A percentile compares a stretch with the other conserved stretches of the same genome.
Conservation (phyloP, 1,140 invertebrate genomes). For the Dolichoris vasculosae region DNA sequence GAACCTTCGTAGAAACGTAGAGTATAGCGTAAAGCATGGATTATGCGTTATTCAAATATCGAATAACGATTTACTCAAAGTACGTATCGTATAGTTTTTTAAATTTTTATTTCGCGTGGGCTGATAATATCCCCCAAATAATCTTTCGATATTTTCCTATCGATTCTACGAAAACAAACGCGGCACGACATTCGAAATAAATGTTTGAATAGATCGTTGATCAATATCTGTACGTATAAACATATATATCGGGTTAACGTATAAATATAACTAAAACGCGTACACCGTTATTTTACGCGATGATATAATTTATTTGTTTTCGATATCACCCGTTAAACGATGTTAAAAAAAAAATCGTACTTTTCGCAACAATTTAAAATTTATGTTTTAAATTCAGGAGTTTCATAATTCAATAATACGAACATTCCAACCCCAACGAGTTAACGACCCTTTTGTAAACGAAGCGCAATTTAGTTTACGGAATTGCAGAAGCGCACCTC, state of each 20-base stretch:
- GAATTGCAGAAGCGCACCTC: too few species aligned
- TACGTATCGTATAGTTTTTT: slow-evolving; percentile 1
- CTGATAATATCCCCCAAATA: slow-evolving; percentile 34
- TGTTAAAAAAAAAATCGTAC: too few species aligned
- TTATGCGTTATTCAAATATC: slow-evolving; percentile 31
- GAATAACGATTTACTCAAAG: slow-evolving; percentile 37
- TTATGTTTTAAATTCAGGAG: too few species aligned
- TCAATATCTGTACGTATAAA: background rate
- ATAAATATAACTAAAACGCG: background rate
- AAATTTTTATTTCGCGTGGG: slow-evolving; percentile 17
- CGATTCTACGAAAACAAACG: background rate
- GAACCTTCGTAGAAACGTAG: background rate
- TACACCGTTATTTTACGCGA: background rate
- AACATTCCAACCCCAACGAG: too few species aligned
- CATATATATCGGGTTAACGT: background rate
- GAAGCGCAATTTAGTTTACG: too few species aligned
- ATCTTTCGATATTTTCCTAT: slow-evolving; percentile 36
- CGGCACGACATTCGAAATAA: background rate
- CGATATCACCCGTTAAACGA: too few species aligned
- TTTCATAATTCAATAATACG: too few species aligned
- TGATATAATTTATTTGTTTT: too few species aligned
- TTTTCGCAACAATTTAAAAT: too few species aligned
- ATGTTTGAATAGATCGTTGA: background rate
- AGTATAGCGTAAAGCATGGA: background rate
- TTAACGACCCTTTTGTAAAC: too few species aligned